Evolutionary conservation across 2,888 invertebrate genomes (phyloP), one percentile per base, ranked within the genome.

Genomic region (Cataglyphis albicans): DNA sequence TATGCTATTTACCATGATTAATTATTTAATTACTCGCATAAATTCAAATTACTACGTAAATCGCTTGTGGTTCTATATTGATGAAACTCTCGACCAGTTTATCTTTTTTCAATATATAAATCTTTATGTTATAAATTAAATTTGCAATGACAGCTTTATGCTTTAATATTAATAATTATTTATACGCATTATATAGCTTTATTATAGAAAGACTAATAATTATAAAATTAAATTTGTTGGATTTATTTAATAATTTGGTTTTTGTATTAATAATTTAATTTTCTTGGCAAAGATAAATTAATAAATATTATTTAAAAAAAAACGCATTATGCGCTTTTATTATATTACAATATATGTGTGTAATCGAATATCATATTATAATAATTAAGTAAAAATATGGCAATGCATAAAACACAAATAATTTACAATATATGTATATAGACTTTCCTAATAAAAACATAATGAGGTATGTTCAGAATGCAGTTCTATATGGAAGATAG

Each of bases 21-120:
- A 78, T 78, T 72, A 80, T 80, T 72, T 70, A 59, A 80, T 80
- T 72, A 72, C 3, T 5, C n/a, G 6, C 18, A 21, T 72, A 80
- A 59, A 67, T 70, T 32, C 44, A 55, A 76, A 76, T 72, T 38
- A 72, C 12, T 32, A 21, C 7, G 35, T 25, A 1, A 59, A 6
- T 12, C 4, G 44, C 9, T 21, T 59, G 3, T 12, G 32, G 7
- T n/a, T 57, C 2, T 25, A 21, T 18, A 70, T 32, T 21, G 21
- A 44, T 9, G 21, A 44, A 55, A 59, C 9, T 12, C 2, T n/a
- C 15, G 10, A 10, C 9, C 1, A 3, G 0, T 18, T 59, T 68
- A 32, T n/a, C 6, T 57, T 7, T 41, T 6, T 38, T 21, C 4
- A 48, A 32, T 52, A 44, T 64, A 41, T 72, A 61, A 41, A 41